A percentile compares a stretch with the other conserved stretches of the same genome.
These are phyloP conservation scores for Tiliqua scincoides DNA, from an alignment of 2,113 vertebrate species.

Conservation along the genomic window DNA sequence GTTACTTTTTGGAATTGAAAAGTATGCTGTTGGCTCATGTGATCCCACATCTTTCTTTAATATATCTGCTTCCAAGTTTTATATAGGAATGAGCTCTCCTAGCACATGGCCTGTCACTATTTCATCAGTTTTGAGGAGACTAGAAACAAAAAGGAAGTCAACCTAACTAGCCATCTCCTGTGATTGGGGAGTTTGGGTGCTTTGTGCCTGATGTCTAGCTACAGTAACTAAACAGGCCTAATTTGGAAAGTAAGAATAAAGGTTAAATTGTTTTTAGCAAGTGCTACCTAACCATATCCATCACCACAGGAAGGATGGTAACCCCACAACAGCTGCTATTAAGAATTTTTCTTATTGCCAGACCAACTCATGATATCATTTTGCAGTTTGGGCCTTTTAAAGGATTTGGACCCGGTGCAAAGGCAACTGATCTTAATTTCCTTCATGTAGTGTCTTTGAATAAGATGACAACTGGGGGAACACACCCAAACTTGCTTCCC, in stretches of 20 bases:
- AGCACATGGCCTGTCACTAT: not conserved
- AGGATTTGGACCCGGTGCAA: not conserved
- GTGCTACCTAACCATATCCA: constrained; percentile 3
- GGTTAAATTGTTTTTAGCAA: constrained; percentile 2
- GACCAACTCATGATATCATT: not conserved
- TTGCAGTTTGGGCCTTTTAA: not conserved
- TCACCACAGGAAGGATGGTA: not conserved
- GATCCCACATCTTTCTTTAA: not conserved
- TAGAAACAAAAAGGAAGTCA: not conserved
- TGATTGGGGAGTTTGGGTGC: not conserved
- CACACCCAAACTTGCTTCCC: not conserved
- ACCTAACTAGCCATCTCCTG: not conserved
- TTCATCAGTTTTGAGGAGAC: not conserved
- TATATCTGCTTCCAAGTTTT: not conserved
- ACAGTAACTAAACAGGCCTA: not conserved
- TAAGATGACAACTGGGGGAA: not conserved
- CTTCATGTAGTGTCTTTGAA: not conserved
- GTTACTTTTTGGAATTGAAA: not conserved
- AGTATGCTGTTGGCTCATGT: not conserved
- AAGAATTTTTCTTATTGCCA: not conserved
- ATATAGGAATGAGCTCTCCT: not conserved
- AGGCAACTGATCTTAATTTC: not conserved
- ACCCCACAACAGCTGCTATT: not conserved
- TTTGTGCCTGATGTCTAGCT: not conserved
- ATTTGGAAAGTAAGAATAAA: not conserved